A percentile compares a stretch with the other conserved stretches of the same genome.
phyloP scores from a whole-genome alignment of 2,113 vertebrate genomes.

The Naja naja region DNA sequence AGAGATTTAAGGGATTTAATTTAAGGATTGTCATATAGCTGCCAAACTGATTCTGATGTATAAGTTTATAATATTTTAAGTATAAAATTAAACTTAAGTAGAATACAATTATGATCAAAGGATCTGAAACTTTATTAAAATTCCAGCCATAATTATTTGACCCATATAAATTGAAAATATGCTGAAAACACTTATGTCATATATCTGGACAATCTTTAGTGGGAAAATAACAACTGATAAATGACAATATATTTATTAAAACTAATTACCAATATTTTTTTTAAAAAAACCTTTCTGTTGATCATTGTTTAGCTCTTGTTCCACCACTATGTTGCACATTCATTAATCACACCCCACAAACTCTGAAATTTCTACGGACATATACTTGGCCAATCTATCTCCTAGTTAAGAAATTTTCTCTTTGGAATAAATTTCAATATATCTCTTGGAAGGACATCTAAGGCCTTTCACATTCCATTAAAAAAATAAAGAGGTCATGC shows the following conservation, averaged over 20 bases:
- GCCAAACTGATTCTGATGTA: not conserved
- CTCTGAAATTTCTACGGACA: not conserved
- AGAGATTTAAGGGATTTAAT: not conserved
- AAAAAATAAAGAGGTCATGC: not conserved
- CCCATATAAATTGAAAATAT: not conserved
- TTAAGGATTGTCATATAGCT: not conserved
- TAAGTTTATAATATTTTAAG: not conserved
- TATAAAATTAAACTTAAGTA: not conserved
- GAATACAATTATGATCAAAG: not conserved
- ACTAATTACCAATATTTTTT: not conserved
- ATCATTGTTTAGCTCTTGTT: not conserved
- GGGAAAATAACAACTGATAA: not conserved
- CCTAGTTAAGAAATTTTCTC: not conserved
- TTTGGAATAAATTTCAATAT: not conserved
- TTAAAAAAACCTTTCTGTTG: not conserved
- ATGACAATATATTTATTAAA: not conserved
- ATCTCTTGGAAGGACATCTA: not conserved
- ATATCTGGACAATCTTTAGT: not conserved
- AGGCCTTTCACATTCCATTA: not conserved
- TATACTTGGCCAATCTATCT: not conserved
- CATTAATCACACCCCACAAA: not conserved
- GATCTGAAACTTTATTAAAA: not conserved
- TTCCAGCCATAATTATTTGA: not conserved
- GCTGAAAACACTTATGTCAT: not conserved
- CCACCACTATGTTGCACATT: not conserved